phyloP scores from a whole-genome alignment of 2,797 vertebrate species.

The Garrulus glandarius region DNA sequence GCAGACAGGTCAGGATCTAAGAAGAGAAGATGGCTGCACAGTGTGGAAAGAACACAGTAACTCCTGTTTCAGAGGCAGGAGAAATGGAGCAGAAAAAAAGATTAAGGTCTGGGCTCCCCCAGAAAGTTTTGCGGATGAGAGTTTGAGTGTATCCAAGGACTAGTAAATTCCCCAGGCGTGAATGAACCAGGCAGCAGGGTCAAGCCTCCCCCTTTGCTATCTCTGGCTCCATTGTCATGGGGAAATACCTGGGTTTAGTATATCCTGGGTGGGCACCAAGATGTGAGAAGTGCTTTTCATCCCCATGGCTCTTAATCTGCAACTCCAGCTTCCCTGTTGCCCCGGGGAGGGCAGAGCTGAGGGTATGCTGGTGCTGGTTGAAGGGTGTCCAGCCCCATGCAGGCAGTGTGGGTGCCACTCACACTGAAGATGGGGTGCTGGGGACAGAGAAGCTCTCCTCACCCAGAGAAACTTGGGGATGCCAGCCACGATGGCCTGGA shows the following conservation, averaged over 20 bases:
- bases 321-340: rapidly evolving
- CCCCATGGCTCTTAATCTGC: neutral
- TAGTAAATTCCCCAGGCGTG: neutral
- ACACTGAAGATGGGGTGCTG: neutral
- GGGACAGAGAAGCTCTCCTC: neutral
- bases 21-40: constrained; percentile 45
- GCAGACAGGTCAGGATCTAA: constrained; percentile 28
- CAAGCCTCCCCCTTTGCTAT: neutral
- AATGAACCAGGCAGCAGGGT: neutral
- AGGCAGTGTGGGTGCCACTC: neutral
- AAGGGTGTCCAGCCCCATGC: neutral
- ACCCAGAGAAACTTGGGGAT: neutral
- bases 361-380: neutral
- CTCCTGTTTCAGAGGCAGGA: neutral
- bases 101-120: neutral
- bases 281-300: neutral
- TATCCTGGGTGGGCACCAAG: neutral
- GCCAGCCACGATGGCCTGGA: neutral
- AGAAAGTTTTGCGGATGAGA: constrained; percentile 1
- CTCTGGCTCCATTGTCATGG: neutral
- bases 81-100: constrained; percentile 50
- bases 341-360: neutral
- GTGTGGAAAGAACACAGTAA: neutral
- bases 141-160: neutral
- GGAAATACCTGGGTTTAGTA: neutral